Evolutionary conservation across 2,888 invertebrate genomes (phyloP).

Genomic region (Machimus rusticus): DNA sequence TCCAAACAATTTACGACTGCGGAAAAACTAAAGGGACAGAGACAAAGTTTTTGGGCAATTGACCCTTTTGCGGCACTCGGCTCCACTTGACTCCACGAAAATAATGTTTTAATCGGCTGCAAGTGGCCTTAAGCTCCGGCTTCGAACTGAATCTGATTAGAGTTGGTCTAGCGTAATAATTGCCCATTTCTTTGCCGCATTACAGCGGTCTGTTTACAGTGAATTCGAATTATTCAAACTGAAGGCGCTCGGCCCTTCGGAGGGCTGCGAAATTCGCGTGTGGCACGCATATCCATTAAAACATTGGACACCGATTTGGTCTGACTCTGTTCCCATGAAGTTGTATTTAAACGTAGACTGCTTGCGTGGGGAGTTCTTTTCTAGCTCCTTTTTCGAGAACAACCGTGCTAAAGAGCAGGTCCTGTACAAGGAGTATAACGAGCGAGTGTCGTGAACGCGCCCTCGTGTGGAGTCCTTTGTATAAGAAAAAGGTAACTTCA

Average conservation of each 20-base stretch:
- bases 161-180: slow-evolving; percentile 3
- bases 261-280: not conserved
- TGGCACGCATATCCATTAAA: slow-evolving; percentile 14
- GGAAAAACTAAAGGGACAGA: not conserved
- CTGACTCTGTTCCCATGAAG: not conserved
- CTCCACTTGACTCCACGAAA: not conserved
- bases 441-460: not conserved
- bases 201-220: slow-evolving; percentile 1
- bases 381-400: not conserved
- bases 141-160: slow-evolving; percentile 3
- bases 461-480: not conserved
- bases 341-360: not conserved
- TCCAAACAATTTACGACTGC: not conserved
- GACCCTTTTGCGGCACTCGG: not conserved
- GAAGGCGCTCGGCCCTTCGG: not conserved
- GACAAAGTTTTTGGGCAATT: not conserved
- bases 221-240: not conserved
- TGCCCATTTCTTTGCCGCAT: slow-evolving; percentile 17
- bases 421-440: not conserved
- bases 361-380: not conserved
- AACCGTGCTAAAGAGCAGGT: not conserved
- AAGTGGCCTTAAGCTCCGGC: not conserved
- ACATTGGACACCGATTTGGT: not conserved
- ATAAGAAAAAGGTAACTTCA: not conserved
- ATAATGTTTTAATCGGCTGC: not conserved